phyloP scores from a whole-genome alignment of 1,140 invertebrate genomes.

The Pissodes strobi region DNA sequence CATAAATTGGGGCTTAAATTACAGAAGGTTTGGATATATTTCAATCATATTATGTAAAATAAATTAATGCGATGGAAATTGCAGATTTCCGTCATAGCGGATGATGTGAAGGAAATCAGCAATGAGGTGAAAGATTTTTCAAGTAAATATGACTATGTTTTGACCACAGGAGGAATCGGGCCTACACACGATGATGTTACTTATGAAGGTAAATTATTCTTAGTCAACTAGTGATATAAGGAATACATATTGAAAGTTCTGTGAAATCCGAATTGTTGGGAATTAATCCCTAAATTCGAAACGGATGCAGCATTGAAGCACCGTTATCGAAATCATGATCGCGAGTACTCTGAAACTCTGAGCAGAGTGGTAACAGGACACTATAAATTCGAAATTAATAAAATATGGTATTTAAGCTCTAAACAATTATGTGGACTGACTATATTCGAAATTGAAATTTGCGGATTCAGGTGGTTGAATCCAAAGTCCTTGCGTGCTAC shows the following conservation, averaged over 20 bases:
- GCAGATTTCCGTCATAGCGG: constrained; percentile 72
- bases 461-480: no score
- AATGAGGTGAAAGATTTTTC: constrained; percentile 71
- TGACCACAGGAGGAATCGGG: constrained; percentile 81
- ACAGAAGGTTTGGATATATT: constrained; percentile 57
- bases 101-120: constrained; percentile 72
- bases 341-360: no score
- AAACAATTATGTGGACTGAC: no score
- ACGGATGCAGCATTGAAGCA: no score
- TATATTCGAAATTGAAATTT: no score
- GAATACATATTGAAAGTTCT: background rate
- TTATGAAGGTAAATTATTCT: constrained; percentile 66
- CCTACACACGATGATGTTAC: constrained; percentile 87
- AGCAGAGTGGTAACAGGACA: no score
- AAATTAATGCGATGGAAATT: constrained; percentile 35
- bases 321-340: no score
- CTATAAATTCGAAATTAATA: no score
- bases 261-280: background rate
- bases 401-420: no score
- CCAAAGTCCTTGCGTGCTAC: no score
- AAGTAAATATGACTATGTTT: constrained; percentile 64
- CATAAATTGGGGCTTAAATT: constrained; percentile 70
- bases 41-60: background rate
- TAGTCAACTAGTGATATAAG: constrained; percentile 11
- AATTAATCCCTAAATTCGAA: background rate